Conservation (phyloP, 2,888 invertebrate species). For the Acleris literana region DNA sequence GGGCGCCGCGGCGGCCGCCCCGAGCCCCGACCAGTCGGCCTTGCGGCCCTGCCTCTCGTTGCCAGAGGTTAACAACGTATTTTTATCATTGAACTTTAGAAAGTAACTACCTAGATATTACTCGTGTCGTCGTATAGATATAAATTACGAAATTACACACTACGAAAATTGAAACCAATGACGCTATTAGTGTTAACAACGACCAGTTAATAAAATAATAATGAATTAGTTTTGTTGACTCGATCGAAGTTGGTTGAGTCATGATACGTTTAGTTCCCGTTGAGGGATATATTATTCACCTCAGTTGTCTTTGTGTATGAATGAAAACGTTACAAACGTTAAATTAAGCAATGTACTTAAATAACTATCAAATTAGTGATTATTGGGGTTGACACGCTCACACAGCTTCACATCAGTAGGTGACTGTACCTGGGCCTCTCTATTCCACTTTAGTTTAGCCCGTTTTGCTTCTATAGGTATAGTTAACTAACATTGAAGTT, state of each 20-base stretch:
- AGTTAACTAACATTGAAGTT: too few species aligned
- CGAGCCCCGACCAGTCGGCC: slow-evolving; percentile 66
- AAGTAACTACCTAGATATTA: slow-evolving; percentile 65
- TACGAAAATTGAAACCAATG: slow-evolving; percentile 35
- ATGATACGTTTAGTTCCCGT: neutral
- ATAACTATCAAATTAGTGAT: too few species aligned
- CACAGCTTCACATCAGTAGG: too few species aligned
- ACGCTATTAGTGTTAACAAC: too few species aligned
- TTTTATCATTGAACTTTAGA: slow-evolving; percentile 81
- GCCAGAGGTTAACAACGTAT: slow-evolving; percentile 79
- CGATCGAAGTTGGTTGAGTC: slow-evolving; percentile 3
- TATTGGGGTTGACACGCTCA: too few species aligned
- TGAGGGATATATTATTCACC: neutral
- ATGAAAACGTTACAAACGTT: slow-evolving; percentile 8
- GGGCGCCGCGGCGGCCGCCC: slow-evolving; percentile 38
- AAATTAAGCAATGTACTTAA: neutral
- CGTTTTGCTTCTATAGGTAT: too few species aligned
- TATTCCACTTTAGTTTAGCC: too few species aligned
- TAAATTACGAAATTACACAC: slow-evolving; percentile 53
- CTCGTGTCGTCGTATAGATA: slow-evolving; percentile 43
- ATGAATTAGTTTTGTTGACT: neutral
- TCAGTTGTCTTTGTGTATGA: slow-evolving; percentile 7
- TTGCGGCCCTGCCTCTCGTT: slow-evolving; percentile 76
- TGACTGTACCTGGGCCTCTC: too few species aligned
- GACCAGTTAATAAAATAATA: neutral